These are phyloP conservation scores for Tetramorium alpestre DNA, from an alignment of 1,140 invertebrate species.

Conservation along the genomic window DNA sequence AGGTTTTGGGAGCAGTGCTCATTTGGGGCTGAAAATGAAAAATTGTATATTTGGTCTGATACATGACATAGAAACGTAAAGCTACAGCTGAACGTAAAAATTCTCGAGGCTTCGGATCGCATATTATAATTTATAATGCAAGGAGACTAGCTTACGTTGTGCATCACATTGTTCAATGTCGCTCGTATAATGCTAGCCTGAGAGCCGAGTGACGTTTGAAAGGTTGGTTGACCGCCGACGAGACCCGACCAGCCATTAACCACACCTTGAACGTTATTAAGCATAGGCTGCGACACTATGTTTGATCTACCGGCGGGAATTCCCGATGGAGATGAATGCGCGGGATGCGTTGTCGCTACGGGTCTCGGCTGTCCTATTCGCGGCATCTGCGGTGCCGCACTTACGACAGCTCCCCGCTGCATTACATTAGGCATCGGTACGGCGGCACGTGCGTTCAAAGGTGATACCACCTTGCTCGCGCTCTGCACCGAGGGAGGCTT, in stretches of 20 bases:
- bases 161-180: conserved; percentile 76
- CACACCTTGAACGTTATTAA: conserved; percentile 80
- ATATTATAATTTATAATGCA: background rate
- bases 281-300: conserved; percentile 79
- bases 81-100: background rate
- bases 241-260: conserved; percentile 85
- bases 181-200: conserved; percentile 81
- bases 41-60: conserved; percentile 16
- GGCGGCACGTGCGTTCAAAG: conserved; percentile 72
- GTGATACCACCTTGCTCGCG: conserved; percentile 71
- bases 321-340: conserved; percentile 78
- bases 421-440: conserved; percentile 75
- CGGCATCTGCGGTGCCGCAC: conserved; percentile 74
- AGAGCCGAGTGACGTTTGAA: conserved; percentile 80
- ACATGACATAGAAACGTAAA: background rate
- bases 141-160: conserved; percentile 78
- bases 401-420: conserved; percentile 70
- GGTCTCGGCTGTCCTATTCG: conserved; percentile 77
- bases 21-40: conserved; percentile 79
- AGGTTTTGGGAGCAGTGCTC: conserved; percentile 76
- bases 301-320: conserved; percentile 76
- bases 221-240: conserved; percentile 84
- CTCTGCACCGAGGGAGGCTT: conserved; percentile 75
- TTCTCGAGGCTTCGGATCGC: background rate
- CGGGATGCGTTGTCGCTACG: conserved; percentile 77